Conservation (phyloP, 2,113 vertebrate species). For the Sylvietta virens region DNA sequence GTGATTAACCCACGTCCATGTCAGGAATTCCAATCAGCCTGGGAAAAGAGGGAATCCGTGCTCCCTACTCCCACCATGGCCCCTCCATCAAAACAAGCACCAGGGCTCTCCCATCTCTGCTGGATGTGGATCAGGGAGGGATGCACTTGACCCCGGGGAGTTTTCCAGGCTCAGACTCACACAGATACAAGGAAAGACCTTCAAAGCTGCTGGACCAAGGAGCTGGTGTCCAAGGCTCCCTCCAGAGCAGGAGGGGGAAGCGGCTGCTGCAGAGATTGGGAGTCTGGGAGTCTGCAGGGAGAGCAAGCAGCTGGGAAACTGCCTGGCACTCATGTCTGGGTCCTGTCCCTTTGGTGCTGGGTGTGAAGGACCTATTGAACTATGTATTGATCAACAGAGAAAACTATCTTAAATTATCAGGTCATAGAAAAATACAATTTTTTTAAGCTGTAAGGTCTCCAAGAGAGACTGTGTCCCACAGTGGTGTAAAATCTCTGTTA, state of each 20-base stretch:
- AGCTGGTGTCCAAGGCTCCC: neutral
- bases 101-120: neutral
- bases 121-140: neutral
- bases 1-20: neutral
- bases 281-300: neutral
- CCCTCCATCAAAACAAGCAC: fast-evolving
- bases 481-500: neutral
- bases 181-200: neutral
- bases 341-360: neutral
- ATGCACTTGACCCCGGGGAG: fast-evolving
- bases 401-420: neutral
- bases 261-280: neutral
- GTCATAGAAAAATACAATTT: neutral
- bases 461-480: neutral
- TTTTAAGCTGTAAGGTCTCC: neutral
- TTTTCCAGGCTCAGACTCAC: neutral
- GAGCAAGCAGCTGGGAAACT: neutral
- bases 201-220: neutral
- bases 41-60: neutral
- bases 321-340: neutral
- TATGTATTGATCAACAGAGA: neutral
- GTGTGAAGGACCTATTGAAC: neutral
- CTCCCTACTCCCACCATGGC: neutral
- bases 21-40: neutral
- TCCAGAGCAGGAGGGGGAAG: fast-evolving